These are phyloP conservation scores for Boloria selene DNA, from an alignment of 2,888 invertebrate species.

Conservation along the genomic window DNA sequence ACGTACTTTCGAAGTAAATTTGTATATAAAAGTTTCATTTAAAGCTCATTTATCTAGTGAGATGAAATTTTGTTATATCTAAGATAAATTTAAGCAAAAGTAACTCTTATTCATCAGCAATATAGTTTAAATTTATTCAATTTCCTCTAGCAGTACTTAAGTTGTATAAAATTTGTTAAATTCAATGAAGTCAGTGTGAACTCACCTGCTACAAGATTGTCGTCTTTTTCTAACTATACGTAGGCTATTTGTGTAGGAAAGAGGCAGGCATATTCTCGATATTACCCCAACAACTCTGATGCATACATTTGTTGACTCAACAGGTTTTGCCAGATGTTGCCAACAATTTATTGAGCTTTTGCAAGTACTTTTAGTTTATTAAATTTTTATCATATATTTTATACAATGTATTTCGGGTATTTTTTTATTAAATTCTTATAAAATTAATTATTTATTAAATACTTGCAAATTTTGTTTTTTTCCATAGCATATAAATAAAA, in stretches of 20 bases:
- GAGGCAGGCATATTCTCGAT: slow-evolving; percentile 52
- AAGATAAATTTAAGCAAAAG: slow-evolving; percentile 60
- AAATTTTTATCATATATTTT: background rate
- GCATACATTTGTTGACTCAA: slow-evolving; percentile 74
- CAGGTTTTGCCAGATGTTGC: slow-evolving; percentile 64
- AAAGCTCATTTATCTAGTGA: slow-evolving; percentile 36
- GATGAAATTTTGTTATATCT: slow-evolving; percentile 48
- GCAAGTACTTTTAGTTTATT: slow-evolving; percentile 8
- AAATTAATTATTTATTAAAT: too few relatives aligned
- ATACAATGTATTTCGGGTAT: background rate
- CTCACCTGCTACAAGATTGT: slow-evolving; percentile 51
- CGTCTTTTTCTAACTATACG: slow-evolving; percentile 49
- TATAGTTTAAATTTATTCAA: slow-evolving; percentile 50
- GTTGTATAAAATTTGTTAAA: slow-evolving; percentile 33
- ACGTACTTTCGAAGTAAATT: background rate
- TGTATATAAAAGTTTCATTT: slow-evolving; percentile 8
- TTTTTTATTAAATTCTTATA: too few relatives aligned
- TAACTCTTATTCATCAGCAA: slow-evolving; percentile 31
- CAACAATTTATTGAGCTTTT: slow-evolving; percentile 52
- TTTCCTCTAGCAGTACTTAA: slow-evolving; percentile 29
- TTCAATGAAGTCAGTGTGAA: slow-evolving; percentile 53
- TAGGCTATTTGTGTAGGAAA: slow-evolving; percentile 45
- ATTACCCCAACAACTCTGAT: slow-evolving; percentile 50
- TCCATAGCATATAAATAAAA: too few relatives aligned
- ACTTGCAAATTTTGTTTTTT: too few relatives aligned